Conservation (phyloP, 2,888 invertebrate species). For the Mayetiola destructor region DNA sequence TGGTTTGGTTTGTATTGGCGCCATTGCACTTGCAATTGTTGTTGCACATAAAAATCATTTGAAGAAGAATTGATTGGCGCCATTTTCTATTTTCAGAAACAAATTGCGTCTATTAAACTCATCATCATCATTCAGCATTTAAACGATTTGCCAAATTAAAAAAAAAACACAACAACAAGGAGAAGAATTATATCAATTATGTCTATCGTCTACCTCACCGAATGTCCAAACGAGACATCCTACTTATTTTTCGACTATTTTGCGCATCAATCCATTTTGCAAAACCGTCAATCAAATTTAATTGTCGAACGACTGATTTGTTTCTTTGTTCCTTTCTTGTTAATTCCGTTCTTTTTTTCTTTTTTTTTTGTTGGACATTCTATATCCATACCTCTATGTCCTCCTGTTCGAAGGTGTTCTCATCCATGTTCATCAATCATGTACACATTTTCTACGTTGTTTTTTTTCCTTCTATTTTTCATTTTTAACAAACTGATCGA, state of each 20-base stretch:
- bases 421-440: too few relatives aligned
- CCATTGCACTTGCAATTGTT: slow-evolving; percentile 2
- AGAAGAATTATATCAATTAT: too few relatives aligned
- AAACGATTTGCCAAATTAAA: neutral
- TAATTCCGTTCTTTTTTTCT: neutral
- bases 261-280: too few relatives aligned
- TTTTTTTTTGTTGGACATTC: too few relatives aligned
- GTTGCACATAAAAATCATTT: too few relatives aligned
- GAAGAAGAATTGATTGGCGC: neutral
- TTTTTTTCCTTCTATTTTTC: neutral
- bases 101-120: neutral
- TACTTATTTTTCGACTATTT: slow-evolving; percentile 3
- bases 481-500: neutral
- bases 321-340: neutral
- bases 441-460: neutral
- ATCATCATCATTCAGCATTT: neutral
- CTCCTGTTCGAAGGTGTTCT: too few relatives aligned
- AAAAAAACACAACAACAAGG: neutral
- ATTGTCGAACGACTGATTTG: slow-evolving; percentile 3
- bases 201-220: neutral
- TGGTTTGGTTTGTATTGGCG: too few relatives aligned
- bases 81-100: slow-evolving; percentile 3
- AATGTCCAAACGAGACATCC: neutral
- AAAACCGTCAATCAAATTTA: slow-evolving; percentile 9
- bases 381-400: too few relatives aligned